Evolutionary conservation across 2,797 vertebrate genomes (phyloP), one percentile per base, ranked within the genome.

Genomic region (Notolabrus celidotus): DNA sequence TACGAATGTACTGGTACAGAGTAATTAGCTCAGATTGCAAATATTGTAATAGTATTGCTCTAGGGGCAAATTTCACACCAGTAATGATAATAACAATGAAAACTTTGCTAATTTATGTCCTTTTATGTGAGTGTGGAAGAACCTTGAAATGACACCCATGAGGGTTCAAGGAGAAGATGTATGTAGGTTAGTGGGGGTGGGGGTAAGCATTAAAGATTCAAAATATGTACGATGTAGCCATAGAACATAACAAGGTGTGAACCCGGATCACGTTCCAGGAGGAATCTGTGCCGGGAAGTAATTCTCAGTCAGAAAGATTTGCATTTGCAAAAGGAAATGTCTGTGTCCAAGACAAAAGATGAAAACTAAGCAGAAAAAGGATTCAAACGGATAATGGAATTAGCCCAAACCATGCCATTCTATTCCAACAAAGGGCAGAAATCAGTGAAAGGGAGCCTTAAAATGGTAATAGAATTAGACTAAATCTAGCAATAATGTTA

Each of bases 61-160:
- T 19, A 15, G 55, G 56, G 69, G 49, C 22, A 43, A 27, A 72
- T 67, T 68, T 56, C 19, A 58, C 51, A 56, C 52, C 17, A 34
- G 19, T 57, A 51, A 43, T 17, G 31, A 77, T 73, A 63, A 68
- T 62, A 67, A 61, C 52, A 67, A 71, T 73, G 71, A 73, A 71
- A 71, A 71, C 45, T 27, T 55, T 20, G 65, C 45, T 75, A 54
- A 83, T 76, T 63, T 66, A 67, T 77, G 16, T 64, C 84, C 47
- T 63, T 83, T 74, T 61, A 77, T 78, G 63, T 74, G 77, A 61
- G 56, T 17, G 60, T 46, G 27, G 54, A 58, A 31, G n/a, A 87
- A 85, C 80, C 80, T 88, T 89, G 76, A 73, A 77, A 55, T 79
- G 74, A 79, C 71, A 79, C 91, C 88, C 82, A 50, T 67, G 83